These are phyloP conservation scores for Leptarthrus brevirostris DNA, from an alignment of 2,888 invertebrate species.

Conservation along the genomic window DNA sequence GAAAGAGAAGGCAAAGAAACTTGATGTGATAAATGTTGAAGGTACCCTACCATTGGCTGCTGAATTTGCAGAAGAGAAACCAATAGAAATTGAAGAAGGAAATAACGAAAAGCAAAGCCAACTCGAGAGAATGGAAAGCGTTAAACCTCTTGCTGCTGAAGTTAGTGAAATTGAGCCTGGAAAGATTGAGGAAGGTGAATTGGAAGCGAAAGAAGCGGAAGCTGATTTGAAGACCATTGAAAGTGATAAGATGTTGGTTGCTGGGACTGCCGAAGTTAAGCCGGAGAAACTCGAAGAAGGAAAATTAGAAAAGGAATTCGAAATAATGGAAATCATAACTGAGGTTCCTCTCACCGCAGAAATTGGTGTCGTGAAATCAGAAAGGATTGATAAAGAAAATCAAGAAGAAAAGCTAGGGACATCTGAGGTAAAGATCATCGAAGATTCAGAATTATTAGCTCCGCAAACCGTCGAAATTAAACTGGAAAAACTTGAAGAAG, in stretches of 20 bases:
- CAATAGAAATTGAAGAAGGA: conserved; percentile 8
- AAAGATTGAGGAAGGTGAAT: conserved; percentile 22
- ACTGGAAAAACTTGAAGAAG: conserved; percentile 17
- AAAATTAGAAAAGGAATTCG: not conserved
- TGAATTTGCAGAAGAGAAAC: not conserved
- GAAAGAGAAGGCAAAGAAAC: not conserved
- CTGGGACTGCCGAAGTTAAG: not conserved
- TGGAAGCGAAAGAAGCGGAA: not conserved
- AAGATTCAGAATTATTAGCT: not conserved
- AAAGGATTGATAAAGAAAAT: not conserved
- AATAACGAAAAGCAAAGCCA: not conserved
- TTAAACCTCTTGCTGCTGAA: not conserved
- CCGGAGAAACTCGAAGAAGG: conserved; percentile 52
- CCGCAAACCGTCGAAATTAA: not conserved
- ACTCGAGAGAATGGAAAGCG: not conserved
- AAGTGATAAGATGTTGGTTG: not conserved
- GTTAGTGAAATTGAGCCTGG: conserved; percentile 53
- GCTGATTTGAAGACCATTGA: not conserved
- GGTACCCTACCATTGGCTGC: not conserved
- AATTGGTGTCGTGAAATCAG: not conserved
- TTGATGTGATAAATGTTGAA: conserved; percentile 46
- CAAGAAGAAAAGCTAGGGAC: not conserved
- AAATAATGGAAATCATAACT: not conserved
- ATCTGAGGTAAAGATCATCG: no score
- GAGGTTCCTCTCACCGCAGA: not conserved